Conservation (phyloP, 37 sponge, comb jelly and placozoan genomes). For the Eunapius fragilis region DNA sequence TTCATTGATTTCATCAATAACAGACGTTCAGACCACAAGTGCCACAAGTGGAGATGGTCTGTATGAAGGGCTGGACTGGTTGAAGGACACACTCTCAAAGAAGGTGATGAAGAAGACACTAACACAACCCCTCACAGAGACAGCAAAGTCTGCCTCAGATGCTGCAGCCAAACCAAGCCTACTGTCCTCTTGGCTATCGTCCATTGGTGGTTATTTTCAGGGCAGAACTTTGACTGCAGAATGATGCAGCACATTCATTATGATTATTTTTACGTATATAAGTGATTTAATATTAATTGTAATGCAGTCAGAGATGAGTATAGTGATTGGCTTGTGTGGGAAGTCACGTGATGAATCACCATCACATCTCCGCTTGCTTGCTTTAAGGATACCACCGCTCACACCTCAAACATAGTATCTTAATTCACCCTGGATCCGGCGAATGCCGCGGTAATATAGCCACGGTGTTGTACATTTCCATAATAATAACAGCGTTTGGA, state of each 20-base stretch:
- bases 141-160: neutral
- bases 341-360: no score
- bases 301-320: no score
- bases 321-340: no score
- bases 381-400: no score
- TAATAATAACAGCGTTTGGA: no score
- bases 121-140: slow-evolving; percentile 54
- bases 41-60: slow-evolving; percentile 84
- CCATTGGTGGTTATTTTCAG: neutral
- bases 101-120: slow-evolving; percentile 45
- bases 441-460: no score
- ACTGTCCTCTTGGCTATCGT: neutral
- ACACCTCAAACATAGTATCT: no score
- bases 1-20: neutral
- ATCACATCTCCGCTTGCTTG: no score
- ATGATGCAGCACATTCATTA: neutral
- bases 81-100: slow-evolving; percentile 31
- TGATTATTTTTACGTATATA: no score
- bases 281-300: no score
- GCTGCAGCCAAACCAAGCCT: neutral
- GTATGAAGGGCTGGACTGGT: slow-evolving; percentile 83
- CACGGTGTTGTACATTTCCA: no score
- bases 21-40: slow-evolving; percentile 75
- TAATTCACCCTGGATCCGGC: no score
- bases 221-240: neutral